A percentile compares a stretch with the other conserved stretches of the same genome.
Evolutionary conservation across 2,888 invertebrate genomes (phyloP).

Genomic region (Sepioteuthis lessoniana): DNA sequence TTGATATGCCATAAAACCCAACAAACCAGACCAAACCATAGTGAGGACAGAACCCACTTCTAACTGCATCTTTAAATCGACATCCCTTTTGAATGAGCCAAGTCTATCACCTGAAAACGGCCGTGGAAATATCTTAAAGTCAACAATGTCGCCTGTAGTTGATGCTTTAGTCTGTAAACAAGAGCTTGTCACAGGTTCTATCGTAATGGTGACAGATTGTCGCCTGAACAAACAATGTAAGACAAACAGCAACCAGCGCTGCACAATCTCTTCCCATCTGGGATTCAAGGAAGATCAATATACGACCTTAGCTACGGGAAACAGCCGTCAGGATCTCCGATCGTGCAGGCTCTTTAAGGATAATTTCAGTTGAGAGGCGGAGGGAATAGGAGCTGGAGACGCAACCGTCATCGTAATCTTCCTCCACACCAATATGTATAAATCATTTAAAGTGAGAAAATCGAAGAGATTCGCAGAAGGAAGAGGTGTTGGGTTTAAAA

Average conservation of each 20-base stretch:
- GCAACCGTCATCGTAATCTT: background rate
- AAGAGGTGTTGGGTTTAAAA: too few relatives aligned
- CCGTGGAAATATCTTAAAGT: background rate
- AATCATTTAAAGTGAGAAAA: background rate
- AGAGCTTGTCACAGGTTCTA: background rate
- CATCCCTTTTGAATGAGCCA: background rate
- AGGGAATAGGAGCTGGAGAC: background rate
- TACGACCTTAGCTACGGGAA: background rate
- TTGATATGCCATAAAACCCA: background rate
- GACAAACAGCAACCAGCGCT: background rate
- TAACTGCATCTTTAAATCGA: background rate
- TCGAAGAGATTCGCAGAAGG: background rate
- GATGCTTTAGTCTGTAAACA: background rate
- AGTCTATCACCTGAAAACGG: background rate
- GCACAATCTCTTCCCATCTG: conserved; percentile 23
- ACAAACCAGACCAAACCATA: background rate
- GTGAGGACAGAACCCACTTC: background rate
- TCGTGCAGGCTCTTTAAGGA: background rate
- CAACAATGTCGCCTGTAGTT: background rate
- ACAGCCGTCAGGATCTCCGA: background rate
- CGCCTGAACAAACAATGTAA: background rate
- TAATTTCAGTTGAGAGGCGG: background rate
- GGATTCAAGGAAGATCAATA: background rate
- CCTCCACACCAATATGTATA: background rate
- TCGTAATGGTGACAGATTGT: conserved; percentile 33